phyloP scores from a whole-genome alignment of 1,140 invertebrate species.

The Radopholus similis region DNA sequence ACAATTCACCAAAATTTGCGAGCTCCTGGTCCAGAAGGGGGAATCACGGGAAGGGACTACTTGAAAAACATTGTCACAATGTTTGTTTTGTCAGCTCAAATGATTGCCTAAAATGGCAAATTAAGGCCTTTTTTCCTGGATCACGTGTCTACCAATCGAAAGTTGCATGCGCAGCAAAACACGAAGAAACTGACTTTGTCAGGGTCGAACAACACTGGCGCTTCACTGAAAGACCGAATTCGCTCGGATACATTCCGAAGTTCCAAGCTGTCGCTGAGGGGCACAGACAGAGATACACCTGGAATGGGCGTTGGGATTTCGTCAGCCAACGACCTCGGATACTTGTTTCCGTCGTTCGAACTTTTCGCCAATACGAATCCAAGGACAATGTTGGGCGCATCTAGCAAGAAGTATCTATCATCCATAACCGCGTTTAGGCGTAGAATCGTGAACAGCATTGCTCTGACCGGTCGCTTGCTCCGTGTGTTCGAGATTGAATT shows the following conservation, averaged over 20 bases:
- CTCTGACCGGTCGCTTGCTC: constrained; percentile 73
- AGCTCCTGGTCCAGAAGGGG: constrained; percentile 41
- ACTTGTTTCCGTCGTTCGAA: constrained; percentile 69
- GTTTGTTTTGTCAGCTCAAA: not conserved
- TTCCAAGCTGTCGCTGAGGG: constrained; percentile 30
- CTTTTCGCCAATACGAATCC: constrained; percentile 97
- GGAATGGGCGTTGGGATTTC: constrained; percentile 3
- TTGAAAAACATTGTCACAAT: constrained; percentile 91
- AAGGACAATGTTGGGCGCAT: constrained; percentile 84
- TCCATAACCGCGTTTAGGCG: not conserved
- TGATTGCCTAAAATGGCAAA: not conserved
- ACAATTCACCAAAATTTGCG: constrained; percentile 58
- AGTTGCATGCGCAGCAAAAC: constrained; percentile 4
- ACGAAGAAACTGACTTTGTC: constrained; percentile 13
- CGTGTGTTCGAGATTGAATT: constrained; percentile 98
- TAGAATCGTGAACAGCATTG: constrained; percentile 84
- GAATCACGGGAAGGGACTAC: constrained; percentile 85
- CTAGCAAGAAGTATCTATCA: too few relatives aligned
- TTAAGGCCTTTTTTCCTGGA: constrained; percentile 85
- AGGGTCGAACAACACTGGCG: not conserved
- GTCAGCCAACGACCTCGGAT: constrained; percentile 44
- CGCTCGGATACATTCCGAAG: constrained; percentile 39
- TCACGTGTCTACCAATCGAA: constrained; percentile 67
- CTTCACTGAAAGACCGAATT: constrained; percentile 21
- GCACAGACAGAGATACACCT: constrained; percentile 14